Base-by-base conservation (phyloP, 1,140 invertebrate species). In the Tyrophagus putrescentiae region DNA sequence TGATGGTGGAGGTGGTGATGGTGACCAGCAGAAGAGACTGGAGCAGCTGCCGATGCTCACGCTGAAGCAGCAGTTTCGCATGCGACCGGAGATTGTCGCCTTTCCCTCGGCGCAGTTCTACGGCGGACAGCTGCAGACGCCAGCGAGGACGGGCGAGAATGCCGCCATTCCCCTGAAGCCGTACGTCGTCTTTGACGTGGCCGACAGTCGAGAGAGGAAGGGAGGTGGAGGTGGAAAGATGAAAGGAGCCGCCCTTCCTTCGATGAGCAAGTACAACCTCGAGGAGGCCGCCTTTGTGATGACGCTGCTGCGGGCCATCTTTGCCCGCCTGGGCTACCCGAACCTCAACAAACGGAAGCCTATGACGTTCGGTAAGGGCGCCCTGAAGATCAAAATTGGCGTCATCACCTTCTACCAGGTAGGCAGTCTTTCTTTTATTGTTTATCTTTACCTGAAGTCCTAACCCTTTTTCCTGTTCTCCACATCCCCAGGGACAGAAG, bases 21-120 rank as follows among this genome's bases (percentile, higher is more conserved):
- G n/a, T n/a, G n/a, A n/a, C n/a, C n/a, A n/a, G n/a, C 23, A n/a
- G 16, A 27, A 50, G 13, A n/a, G n/a, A n/a, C n/a, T n/a, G n/a
- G n/a, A n/a, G n/a, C n/a, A n/a, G n/a, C 60, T 57, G 44, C 70
- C 68, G 6, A 69, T 74, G 9, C 77, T 80, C 52, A 78, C 82
- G 66, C 71, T 93, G 3, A 74, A 78, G 63, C 73, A 75, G n/a
- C 89, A 94, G 69, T 92, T 90, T 71, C 76, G 90, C 61, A 94
- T 94, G 90, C 84, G 87, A 65, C 77, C 78, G 33, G 81, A 81
- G 59, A 86, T 88, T 57, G 79, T 78, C 6, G 68, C 72, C 33
- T 89, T 82, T 76, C 85, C 87, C 0, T 85, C 84, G 67, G 69
- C 75, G 6, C 78, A 82, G 18, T 90, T 93, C 71, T 96, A 95